Evolutionary conservation across 2,113 vertebrate species (phyloP), one percentile per base, ranked within the genome.

Genomic region (Phrynosoma blainvillii): DNA sequence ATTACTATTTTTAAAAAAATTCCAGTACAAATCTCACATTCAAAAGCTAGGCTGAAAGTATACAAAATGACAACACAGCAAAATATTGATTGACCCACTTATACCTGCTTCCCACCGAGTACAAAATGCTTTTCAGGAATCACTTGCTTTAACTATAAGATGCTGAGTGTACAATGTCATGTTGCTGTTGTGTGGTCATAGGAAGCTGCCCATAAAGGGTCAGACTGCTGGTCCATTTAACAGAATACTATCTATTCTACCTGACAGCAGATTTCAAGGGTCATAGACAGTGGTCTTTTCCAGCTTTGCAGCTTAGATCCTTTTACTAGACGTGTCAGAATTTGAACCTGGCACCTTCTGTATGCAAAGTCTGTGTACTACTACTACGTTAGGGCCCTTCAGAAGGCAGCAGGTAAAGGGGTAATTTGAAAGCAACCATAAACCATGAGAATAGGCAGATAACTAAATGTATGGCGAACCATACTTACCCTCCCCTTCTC

Each of bases 401-500:
- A 83, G 71, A 76, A 82, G 93, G 95, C 93, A 97, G 95, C 96
- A 97, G 96, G 96, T 97, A 96, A 97, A 97, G 96, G 96, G 95
- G 94, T 96, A 96, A 92, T 92, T 56, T 92, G 91, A 96, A 96
- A 94, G 95, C 96, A 96, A 95, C 94, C 95, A 96, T 95, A 91
- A 93, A 95, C 94, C 96, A 96, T 95, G 90, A 93, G 95, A 95
- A 93, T 62, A 93, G 90, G 94, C 93, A 93, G 90, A 96, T 95
- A 96, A 96, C 95, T 95, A 93, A 96, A 97, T 40, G 93, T 95
- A 96, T 96, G 96, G 96, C 95, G 93, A 95, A 96, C 96, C 95
- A 96, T 94, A 98, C 98, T 99, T 97, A 99, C 98, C 98, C 89
- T 98, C 97, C 96, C 98, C 98, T 98, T 98, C 98, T 97, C 96